Evolutionary conservation across 2,797 vertebrate genomes (phyloP).

Genomic region (Mus spretus): DNA sequence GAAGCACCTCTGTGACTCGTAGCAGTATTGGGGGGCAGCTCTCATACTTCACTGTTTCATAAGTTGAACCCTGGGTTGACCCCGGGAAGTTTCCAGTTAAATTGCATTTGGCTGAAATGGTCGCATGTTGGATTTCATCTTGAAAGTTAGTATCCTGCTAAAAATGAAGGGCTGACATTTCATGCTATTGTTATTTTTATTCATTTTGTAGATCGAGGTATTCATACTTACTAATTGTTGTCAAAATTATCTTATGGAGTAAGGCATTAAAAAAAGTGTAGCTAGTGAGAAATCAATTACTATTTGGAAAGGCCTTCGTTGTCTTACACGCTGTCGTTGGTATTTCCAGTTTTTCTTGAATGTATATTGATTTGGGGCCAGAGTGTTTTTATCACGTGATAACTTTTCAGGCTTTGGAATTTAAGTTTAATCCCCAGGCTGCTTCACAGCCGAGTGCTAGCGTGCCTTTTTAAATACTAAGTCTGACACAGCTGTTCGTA

Average conservation of each 20-base stretch:
- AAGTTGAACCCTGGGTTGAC: conserved; percentile 1
- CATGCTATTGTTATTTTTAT: neutral
- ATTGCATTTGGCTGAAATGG: conserved; percentile 27
- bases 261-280: neutral
- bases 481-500: conserved; percentile 67
- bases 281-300: neutral
- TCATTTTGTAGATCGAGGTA: neutral
- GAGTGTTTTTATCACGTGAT: neutral
- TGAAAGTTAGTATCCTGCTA: neutral
- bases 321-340: neutral
- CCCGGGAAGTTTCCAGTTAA: neutral
- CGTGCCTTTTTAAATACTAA: neutral
- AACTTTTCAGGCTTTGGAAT: conserved; percentile 4
- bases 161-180: neutral
- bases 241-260: neutral
- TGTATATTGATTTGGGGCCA: neutral
- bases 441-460: neutral
- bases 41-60: neutral
- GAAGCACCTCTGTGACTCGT: neutral
- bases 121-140: conserved; percentile 14
- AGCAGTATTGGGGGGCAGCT: neutral
- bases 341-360: neutral
- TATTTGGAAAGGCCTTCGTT: conserved; percentile 19
- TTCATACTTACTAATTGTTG: neutral
- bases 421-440: neutral